Evolutionary conservation across 92 coral and sea anemone species (phyloP).

Genomic region (Bergia sp.): DNA sequence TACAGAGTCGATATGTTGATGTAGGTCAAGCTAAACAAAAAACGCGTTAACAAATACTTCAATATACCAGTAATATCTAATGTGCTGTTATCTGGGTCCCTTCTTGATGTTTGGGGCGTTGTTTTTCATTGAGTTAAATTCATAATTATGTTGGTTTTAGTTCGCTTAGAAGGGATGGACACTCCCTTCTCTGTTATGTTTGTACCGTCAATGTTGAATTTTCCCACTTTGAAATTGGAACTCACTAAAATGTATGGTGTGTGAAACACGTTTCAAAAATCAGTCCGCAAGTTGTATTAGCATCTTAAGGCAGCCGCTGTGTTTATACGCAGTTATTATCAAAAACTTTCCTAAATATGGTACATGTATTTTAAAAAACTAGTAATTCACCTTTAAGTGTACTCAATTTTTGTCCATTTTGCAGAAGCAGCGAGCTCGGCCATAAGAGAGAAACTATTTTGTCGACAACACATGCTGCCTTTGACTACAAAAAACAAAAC

Average conservation of each 20-base stretch:
- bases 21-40: not conserved
- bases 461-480: not conserved
- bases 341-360: not conserved
- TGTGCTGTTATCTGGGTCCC: not conserved
- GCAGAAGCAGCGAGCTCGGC: not conserved
- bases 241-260: not conserved
- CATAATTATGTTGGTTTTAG: not conserved
- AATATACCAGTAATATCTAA: not conserved
- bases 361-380: too few relatives aligned
- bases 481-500: not conserved
- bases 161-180: not conserved
- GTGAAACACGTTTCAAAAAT: too few relatives aligned
- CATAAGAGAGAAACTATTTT: not conserved
- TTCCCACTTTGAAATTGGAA: too few relatives aligned
- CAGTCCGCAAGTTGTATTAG: not conserved
- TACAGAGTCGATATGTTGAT: not conserved
- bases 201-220: not conserved
- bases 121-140: not conserved
- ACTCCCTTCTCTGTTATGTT: not conserved
- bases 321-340: not conserved
- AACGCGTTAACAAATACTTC: not conserved
- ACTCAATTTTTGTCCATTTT: not conserved
- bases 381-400: not conserved
- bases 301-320: too few relatives aligned
- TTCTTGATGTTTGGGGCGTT: conserved; percentile 10